Evolutionary conservation across 2,113 vertebrate genomes (phyloP), one percentile per base, ranked within the genome.

Genomic region (Sebastes schlegelii): DNA sequence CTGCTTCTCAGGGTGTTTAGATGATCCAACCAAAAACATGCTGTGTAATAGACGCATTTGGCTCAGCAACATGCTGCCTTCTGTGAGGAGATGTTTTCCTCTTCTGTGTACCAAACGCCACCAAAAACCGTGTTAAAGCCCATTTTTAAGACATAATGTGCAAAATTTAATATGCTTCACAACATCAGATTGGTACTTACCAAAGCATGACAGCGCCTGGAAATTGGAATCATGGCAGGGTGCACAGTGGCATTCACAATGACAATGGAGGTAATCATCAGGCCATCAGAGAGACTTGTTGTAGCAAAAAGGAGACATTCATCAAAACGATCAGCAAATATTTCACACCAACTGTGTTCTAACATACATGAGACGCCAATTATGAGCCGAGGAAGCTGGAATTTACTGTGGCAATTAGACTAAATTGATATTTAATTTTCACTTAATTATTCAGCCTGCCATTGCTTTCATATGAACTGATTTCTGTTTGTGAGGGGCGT

Each of bases 191-290:
- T 79, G 76, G 64, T 72, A 71, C 74, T 73, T 81, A 80, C 76
- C 54, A 81, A 82, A 82, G 73, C 60, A 84, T 79, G 73, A 74
- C 68, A 80, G 70, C 2, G 23, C 68, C 46, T 75, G 79, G 45
- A 85, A 84, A 87, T 82, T 84, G 54, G 46, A 76, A 64, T 80
- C 72, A 79, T 79, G 85, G 84, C 77, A 80, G 55, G 68, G 43
- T 70, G 84, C 84, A 71, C 62, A 63, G 82, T 54, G 82, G 73
- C 64, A 67, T 81, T 79, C 63, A 48, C 58, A 45, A 45, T 79
- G 79, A 79, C 86, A 89, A 74, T 72, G 66, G 68, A 74, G 71
- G 78, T 60, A 76, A 88, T 91, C 79, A 90, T 67, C 58, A 76
- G 75, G 42, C 77, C 66, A 89, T 85, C 81, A 83, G 49, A 87